phyloP scores from a whole-genome alignment of 2,888 invertebrate species.

The Eudasyphora cyanicolor region DNA sequence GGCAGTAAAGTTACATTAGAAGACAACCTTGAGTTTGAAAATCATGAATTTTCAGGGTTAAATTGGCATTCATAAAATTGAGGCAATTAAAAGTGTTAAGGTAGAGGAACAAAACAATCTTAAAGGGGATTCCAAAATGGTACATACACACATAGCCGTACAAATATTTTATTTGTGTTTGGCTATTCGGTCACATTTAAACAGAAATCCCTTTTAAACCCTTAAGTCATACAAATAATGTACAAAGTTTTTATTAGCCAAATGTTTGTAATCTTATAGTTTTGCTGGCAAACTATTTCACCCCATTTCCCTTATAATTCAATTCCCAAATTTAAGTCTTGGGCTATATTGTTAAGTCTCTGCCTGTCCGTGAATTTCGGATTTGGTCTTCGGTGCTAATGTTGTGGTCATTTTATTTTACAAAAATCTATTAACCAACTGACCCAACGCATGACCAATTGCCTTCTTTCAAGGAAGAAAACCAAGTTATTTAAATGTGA shows the following conservation, averaged over 20 bases:
- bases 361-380: background rate
- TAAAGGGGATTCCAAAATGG: background rate
- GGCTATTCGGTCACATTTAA: conserved; percentile 11
- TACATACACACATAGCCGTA: conserved; percentile 16
- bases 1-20: background rate
- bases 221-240: conserved; percentile 31
- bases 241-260: conserved; percentile 4
- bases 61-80: conserved; percentile 43
- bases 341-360: background rate
- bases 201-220: conserved; percentile 51
- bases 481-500: conserved; percentile 19
- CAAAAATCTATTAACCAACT: conserved; percentile 63
- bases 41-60: conserved; percentile 56
- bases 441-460: conserved; percentile 60
- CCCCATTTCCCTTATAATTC: background rate
- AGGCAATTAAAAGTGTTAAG: conserved; percentile 52
- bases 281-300: conserved; percentile 7
- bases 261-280: background rate
- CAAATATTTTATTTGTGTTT: background rate
- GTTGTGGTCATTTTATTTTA: conserved; percentile 39
- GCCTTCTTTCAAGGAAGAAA: conserved; percentile 20
- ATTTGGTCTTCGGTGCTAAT: background rate
- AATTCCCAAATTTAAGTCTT: background rate
- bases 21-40: conserved; percentile 51
- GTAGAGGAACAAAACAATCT: conserved; percentile 20